These are phyloP conservation scores for Papilio aristodemus DNA, from an alignment of 1,140 invertebrate species.

Conservation along the genomic window DNA sequence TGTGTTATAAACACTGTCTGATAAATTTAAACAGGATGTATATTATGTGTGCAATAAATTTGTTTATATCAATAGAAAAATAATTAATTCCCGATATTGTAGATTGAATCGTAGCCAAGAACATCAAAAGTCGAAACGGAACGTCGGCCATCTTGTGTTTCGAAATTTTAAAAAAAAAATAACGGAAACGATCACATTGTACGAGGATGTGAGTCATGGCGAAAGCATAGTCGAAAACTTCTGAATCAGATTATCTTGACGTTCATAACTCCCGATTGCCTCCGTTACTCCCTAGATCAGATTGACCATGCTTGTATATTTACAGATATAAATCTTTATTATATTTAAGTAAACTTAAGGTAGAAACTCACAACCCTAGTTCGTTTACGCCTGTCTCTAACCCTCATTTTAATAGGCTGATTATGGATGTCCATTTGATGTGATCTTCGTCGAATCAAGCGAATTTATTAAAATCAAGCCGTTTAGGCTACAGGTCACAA, in stretches of 20 bases:
- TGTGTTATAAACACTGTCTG: background rate
- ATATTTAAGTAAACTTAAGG: no score
- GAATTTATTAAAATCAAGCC: no score
- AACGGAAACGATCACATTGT: conserved; percentile 57
- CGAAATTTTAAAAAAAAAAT: conserved; percentile 65
- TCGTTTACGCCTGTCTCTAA: no score
- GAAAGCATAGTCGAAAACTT: conserved; percentile 55
- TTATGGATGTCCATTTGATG: no score
- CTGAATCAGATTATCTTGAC: conserved; percentile 66
- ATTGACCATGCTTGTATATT: conserved; percentile 34
- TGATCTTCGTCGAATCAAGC: no score
- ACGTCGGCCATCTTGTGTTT: conserved; percentile 50
- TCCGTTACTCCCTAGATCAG: conserved; percentile 47
- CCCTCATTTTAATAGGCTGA: no score
- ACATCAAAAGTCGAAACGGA: conserved; percentile 56
- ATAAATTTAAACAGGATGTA: conserved; percentile 6
- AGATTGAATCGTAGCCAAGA: conserved; percentile 64
- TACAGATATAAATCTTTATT: no score
- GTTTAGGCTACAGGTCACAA: no score
- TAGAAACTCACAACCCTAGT: no score
- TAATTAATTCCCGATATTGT: conserved; percentile 38
- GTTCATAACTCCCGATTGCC: conserved; percentile 58
- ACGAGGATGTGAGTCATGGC: conserved; percentile 67
- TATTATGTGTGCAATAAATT: conserved; percentile 3
- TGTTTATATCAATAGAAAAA: conserved; percentile 47